phyloP scores from a whole-genome alignment of 2,888 invertebrate species.

The Cabera pusaria region DNA sequence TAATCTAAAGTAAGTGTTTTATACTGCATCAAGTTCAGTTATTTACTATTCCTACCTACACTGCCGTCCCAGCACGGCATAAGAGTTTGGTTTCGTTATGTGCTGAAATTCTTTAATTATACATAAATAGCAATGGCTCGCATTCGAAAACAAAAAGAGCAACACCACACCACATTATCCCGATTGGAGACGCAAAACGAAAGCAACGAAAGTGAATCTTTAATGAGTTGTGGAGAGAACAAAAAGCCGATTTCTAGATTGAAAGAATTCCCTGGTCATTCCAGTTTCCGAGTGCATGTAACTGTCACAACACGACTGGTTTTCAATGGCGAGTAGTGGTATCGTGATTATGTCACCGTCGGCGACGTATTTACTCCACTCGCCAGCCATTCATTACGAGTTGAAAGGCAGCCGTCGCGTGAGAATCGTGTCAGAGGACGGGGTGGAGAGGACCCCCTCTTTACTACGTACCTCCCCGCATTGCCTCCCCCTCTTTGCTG shows the following conservation, averaged over 20 bases:
- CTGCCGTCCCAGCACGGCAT: too few relatives aligned
- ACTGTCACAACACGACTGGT: slow-evolving; percentile 51
- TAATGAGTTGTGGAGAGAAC: slow-evolving; percentile 34
- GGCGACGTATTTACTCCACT: slow-evolving; percentile 63
- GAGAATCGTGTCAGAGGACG: slow-evolving; percentile 79
- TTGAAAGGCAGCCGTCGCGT: slow-evolving; percentile 77
- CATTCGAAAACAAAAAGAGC: too few relatives aligned
- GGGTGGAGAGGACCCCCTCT: slow-evolving; percentile 45
- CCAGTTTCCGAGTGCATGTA: slow-evolving; percentile 47
- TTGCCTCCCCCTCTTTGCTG: slow-evolving; percentile 32
- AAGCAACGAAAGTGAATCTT: slow-evolving; percentile 35
- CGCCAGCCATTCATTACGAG: slow-evolving; percentile 72
- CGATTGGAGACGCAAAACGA: slow-evolving; percentile 13
- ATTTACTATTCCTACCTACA: too few relatives aligned
- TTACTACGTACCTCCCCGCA: slow-evolving; percentile 35
- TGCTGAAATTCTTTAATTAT: too few relatives aligned
- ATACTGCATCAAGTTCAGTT: too few relatives aligned
- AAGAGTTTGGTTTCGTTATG: too few relatives aligned
- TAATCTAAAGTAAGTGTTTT: too few relatives aligned
- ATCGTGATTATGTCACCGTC: slow-evolving; percentile 62
- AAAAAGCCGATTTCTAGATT: slow-evolving; percentile 40
- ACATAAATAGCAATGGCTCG: too few relatives aligned
- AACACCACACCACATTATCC: slow-evolving; percentile 3
- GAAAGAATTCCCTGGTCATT: slow-evolving; percentile 44
- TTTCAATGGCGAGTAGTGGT: slow-evolving; percentile 54